These are phyloP conservation scores for Euthynnus affinis DNA, from an alignment of 2,797 vertebrate species.

Conservation along the genomic window DNA sequence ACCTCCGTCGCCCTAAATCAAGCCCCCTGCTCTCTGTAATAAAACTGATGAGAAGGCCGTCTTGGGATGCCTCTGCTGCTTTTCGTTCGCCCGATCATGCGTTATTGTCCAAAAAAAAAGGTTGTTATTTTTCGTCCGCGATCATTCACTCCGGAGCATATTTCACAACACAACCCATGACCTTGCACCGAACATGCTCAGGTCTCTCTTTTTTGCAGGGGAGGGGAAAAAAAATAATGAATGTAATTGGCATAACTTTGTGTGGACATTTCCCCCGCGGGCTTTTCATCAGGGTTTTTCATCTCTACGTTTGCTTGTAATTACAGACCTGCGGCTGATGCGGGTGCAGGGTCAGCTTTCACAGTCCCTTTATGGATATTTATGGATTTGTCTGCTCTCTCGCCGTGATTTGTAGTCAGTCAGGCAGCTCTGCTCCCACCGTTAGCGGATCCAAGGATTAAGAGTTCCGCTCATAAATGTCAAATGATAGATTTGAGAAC, in stretches of 20 bases:
- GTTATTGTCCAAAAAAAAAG: conserved; percentile 14
- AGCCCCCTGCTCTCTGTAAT: conserved; percentile 24
- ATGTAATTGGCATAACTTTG: conserved; percentile 39
- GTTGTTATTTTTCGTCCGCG: background rate
- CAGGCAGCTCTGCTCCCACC: conserved; percentile 27
- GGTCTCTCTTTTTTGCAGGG: conserved; percentile 15
- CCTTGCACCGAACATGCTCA: conserved; percentile 11
- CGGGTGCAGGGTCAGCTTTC: conserved; percentile 44
- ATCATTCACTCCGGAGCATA: background rate
- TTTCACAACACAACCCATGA: conserved; percentile 6
- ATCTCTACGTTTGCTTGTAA: conserved; percentile 65
- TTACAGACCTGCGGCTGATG: conserved; percentile 57
- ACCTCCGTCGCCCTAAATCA: conserved; percentile 52
- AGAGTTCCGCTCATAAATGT: conserved; percentile 74
- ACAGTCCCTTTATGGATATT: conserved; percentile 47
- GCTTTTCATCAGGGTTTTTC: conserved; percentile 56
- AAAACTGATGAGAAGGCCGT: conserved; percentile 35
- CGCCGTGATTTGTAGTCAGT: conserved; percentile 59
- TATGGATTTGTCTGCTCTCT: conserved; percentile 25
- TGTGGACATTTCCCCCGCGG: conserved; percentile 36
- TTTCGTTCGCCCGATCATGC: conserved; percentile 8
- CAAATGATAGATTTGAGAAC: conserved; percentile 76
- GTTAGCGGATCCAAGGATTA: conserved; percentile 71
- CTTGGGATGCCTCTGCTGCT: conserved; percentile 19
- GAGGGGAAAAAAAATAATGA: conserved; percentile 45